Evolutionary conservation across 2,113 vertebrate genomes (phyloP), one percentile per base, ranked within the genome.

Genomic region (Garra rufa): DNA sequence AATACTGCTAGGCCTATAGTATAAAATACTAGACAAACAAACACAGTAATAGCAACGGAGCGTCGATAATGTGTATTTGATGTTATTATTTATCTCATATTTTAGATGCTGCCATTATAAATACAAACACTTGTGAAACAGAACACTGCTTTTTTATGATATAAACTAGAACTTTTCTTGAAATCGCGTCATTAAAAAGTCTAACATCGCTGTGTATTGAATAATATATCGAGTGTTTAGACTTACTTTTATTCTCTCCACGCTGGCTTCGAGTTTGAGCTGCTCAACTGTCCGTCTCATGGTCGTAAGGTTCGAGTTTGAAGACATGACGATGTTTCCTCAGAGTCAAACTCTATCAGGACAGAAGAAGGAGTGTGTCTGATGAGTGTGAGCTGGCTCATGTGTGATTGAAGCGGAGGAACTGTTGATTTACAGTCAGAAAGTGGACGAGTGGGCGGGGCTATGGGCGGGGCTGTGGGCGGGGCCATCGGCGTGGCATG

Each of bases 201-300:
- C 52, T 3, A 26, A 6, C 59, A 61, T 61, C 59, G 1, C n/a
- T 61, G 24, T 61, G 4, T 24, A 28, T 2, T 61, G 59, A 59
- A 59, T 59, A 1, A 59, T 1, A 10, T 3, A 46, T 19, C 17
- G 50, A 52, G 50, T 8, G 17, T 2, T 52, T 11, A 13, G 21
- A 65, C 76, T 84, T 93, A 96, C 97, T 95, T 97, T 97, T 85
- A 98, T 97, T 89, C 97, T 91, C 87, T 98, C 97, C 91, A 98
- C 94, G 17, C 95, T 95, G 75, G 97, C 97, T 89, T 98, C 97
- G 52, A 97, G 93, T 91, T 94, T 96, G 83, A 98, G 95, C 91
- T 98, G 97, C 89, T 97, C 96, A 76, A 97, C 97, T 88, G 96
- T 87, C 52, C 96, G 94, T 83, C 95, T 93, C 97, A 98, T 93